A percentile compares a stretch with the other conserved stretches of the same genome.
Evolutionary conservation across 2,888 invertebrate genomes (phyloP).

Genomic region (Napeogenes sylphis): DNA sequence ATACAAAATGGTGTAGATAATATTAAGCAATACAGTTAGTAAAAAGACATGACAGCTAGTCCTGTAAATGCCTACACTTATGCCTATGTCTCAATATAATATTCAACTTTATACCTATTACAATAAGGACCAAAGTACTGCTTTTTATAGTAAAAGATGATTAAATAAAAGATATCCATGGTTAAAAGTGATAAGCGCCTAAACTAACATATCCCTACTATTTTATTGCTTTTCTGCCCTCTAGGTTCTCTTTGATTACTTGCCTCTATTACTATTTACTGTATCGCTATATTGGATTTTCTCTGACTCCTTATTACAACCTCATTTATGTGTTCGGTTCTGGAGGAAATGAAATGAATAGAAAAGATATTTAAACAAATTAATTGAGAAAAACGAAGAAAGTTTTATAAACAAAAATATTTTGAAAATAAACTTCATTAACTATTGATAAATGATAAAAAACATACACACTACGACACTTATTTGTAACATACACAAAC

Average conservation of each 20-base stretch:
- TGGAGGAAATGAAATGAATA: background rate
- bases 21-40: no score
- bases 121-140: background rate
- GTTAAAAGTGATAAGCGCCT: constrained; percentile 12
- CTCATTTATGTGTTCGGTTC: constrained; percentile 11
- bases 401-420: no score
- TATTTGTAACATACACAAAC: no score
- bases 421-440: no score
- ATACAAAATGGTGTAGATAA: no score
- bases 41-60: no score
- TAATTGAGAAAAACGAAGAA: background rate
- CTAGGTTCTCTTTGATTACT: constrained; percentile 4
- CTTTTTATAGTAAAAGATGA: constrained; percentile 2
- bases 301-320: background rate
- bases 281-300: constrained; percentile 9
- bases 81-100: no score
- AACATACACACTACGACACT: no score
- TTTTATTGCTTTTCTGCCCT: background rate
- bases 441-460: no score
- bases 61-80: no score
- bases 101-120: no score
- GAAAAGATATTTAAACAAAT: background rate
- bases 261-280: constrained; percentile 8
- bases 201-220: constrained; percentile 5
- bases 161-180: constrained; percentile 3